Evolutionary conservation across 2,797 vertebrate species (phyloP).

Genomic region (Toxotes lorentzi): DNA sequence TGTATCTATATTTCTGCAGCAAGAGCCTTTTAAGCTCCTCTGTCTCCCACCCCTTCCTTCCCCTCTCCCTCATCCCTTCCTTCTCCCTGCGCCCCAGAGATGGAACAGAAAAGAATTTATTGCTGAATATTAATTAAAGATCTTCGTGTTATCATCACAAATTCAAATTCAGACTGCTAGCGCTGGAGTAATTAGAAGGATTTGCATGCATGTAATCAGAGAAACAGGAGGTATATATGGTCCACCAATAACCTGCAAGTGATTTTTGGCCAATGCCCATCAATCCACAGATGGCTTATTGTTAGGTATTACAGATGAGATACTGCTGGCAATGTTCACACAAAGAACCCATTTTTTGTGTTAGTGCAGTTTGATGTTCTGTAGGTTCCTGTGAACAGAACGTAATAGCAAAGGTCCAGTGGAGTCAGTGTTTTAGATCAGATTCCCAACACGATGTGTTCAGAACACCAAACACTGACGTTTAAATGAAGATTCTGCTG

Average conservation of each 20-base stretch:
- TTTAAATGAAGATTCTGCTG: no score
- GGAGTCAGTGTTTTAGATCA: no score
- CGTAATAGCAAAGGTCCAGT: no score
- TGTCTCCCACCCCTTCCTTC: neutral
- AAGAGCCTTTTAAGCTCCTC: constrained; percentile 34
- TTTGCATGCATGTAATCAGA: constrained; percentile 39
- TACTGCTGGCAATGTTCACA: neutral
- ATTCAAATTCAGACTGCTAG: constrained; percentile 38
- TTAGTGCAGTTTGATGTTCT: no score
- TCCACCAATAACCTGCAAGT: constrained; percentile 14
- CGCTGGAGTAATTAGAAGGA: constrained; percentile 26
- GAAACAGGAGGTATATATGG: constrained; percentile 15
- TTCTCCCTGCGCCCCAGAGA: constrained; percentile 11
- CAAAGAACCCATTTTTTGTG: no score
- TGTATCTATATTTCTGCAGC: constrained; percentile 46
- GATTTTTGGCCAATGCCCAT: constrained; percentile 9
- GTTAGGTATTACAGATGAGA: neutral
- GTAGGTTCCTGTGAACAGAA: no score
- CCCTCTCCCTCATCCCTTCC: neutral
- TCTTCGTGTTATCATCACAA: constrained; percentile 32
- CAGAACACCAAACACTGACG: no score
- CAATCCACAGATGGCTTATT: neutral
- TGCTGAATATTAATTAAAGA: constrained; percentile 52
- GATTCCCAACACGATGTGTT: no score
- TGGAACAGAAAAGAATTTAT: constrained; percentile 42